Percentiles rank a stretch among this genome's conserved stretches.
phyloP scores from a whole-genome alignment of 2,797 vertebrate species.

The Antennarius maculatus region DNA sequence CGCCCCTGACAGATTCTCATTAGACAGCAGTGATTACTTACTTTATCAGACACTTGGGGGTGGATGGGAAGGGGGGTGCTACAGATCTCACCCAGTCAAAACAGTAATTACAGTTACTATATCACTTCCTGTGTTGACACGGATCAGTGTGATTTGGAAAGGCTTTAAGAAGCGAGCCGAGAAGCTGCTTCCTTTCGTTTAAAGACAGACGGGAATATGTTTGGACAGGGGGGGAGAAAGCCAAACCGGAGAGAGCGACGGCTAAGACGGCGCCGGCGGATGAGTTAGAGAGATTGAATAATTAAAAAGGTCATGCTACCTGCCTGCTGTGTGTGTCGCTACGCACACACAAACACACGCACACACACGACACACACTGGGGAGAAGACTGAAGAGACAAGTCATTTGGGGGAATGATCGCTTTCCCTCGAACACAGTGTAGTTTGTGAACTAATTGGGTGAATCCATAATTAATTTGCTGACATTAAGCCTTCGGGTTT shows the following conservation, averaged over 20 bases:
- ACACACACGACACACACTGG: slow-evolving; percentile 29
- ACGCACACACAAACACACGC: slow-evolving; percentile 12
- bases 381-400: slow-evolving; percentile 57
- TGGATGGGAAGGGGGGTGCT: neutral
- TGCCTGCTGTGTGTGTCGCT: slow-evolving; percentile 67
- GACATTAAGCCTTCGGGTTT: slow-evolving; percentile 75
- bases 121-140: slow-evolving; percentile 29
- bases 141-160: slow-evolving; percentile 47
- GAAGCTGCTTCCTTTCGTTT: slow-evolving; percentile 29
- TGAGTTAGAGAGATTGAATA: slow-evolving; percentile 78
- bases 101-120: slow-evolving; percentile 23
- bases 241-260: slow-evolving; percentile 33
- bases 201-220: slow-evolving; percentile 41
- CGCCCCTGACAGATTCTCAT: slow-evolving; percentile 60
- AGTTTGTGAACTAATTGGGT: slow-evolving; percentile 79
- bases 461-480: slow-evolving; percentile 78
- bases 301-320: slow-evolving; percentile 85
- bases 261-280: slow-evolving; percentile 40
- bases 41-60: slow-evolving; percentile 45
- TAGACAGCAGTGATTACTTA: slow-evolving; percentile 62
- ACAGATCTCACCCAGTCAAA: slow-evolving; percentile 31
- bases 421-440: slow-evolving; percentile 67
- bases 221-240: slow-evolving; percentile 32
- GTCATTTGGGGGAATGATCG: slow-evolving; percentile 65
- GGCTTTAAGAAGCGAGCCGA: slow-evolving; percentile 18